Percentiles rank a stretch among this genome's conserved stretches.
These are phyloP conservation scores for Nasua narica DNA, from an alignment of 2,797 vertebrate species.

Conservation along the genomic window DNA sequence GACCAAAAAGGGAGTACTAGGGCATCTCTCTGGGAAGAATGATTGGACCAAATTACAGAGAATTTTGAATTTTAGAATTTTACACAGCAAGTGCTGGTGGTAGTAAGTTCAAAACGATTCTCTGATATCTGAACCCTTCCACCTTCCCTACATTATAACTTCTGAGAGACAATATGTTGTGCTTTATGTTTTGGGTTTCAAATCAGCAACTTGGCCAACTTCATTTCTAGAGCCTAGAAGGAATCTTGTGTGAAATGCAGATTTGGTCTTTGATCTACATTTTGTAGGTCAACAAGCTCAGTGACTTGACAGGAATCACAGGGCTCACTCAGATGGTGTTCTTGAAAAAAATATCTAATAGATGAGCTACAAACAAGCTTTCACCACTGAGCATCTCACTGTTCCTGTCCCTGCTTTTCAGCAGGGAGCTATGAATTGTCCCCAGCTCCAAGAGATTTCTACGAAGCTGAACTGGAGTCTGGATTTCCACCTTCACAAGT, in stretches of 20 bases:
- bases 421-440: not conserved
- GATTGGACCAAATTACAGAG: not conserved
- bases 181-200: slow-evolving; percentile 31
- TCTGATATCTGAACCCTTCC: not conserved
- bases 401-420: not conserved
- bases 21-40: not conserved
- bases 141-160: not conserved
- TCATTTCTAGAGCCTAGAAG: slow-evolving; percentile 29
- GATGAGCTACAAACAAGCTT: slow-evolving; percentile 39
- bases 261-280: slow-evolving; percentile 60
- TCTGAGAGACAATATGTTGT: not conserved
- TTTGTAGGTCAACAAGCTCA: slow-evolving; percentile 63
- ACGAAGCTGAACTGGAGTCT: not conserved
- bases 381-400: not conserved
- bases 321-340: slow-evolving; percentile 25
- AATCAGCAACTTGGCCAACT: not conserved
- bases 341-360: slow-evolving; percentile 49
- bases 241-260: slow-evolving; percentile 58
- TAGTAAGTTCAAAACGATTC: not conserved
- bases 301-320: slow-evolving; percentile 59
- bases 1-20: not conserved
- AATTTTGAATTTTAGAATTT: too few relatives aligned
- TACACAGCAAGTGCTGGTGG: too few relatives aligned
- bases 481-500: slow-evolving; percentile 33
- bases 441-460: slow-evolving; percentile 32